Percentiles rank a stretch among this genome's conserved stretches.
These are phyloP conservation scores for Panulirus ornatus DNA, from an alignment of 1,140 invertebrate species.

Conservation along the genomic window DNA sequence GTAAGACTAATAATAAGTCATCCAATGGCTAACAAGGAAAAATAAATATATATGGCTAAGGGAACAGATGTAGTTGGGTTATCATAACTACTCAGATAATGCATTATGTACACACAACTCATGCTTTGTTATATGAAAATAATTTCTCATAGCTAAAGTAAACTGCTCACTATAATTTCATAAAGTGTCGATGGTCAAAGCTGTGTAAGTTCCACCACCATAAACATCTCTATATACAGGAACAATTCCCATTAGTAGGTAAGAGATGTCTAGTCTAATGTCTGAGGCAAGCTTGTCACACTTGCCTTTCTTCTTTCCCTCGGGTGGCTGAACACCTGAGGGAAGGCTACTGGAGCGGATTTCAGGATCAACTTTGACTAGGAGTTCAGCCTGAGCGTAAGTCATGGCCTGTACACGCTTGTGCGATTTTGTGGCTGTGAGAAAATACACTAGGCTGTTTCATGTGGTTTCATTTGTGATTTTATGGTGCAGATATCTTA, in stretches of 20 bases:
- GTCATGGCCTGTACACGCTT: slow-evolving; percentile 73
- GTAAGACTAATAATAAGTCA: background rate
- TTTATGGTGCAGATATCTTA: background rate
- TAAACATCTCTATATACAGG: background rate
- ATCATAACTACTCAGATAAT: no score
- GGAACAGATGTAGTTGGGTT: no score
- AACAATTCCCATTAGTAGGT: background rate
- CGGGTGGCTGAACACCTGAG: slow-evolving; percentile 63
- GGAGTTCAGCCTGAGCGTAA: slow-evolving; percentile 73
- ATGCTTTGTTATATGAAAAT: no score
- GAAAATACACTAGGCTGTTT: slow-evolving; percentile 52
- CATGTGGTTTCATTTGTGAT: slow-evolving; percentile 5
- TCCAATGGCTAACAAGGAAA: background rate
- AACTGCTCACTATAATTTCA: slow-evolving; percentile 3
- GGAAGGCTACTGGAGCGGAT: slow-evolving; percentile 74
- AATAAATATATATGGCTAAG: background rate
- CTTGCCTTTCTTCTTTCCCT: slow-evolving; percentile 70
- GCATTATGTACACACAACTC: no score
- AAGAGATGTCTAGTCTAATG: slow-evolving; percentile 8
- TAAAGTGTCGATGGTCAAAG: background rate
- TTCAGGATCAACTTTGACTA: slow-evolving; percentile 73
- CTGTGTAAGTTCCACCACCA: slow-evolving; percentile 46
- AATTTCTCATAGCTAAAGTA: no score
- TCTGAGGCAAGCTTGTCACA: slow-evolving; percentile 28
- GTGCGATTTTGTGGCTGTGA: slow-evolving; percentile 70